Percentiles rank a stretch among this genome's conserved stretches.
These are phyloP conservation scores for Timema cristinae DNA, from an alignment of 2,888 invertebrate species.

Conservation along the genomic window DNA sequence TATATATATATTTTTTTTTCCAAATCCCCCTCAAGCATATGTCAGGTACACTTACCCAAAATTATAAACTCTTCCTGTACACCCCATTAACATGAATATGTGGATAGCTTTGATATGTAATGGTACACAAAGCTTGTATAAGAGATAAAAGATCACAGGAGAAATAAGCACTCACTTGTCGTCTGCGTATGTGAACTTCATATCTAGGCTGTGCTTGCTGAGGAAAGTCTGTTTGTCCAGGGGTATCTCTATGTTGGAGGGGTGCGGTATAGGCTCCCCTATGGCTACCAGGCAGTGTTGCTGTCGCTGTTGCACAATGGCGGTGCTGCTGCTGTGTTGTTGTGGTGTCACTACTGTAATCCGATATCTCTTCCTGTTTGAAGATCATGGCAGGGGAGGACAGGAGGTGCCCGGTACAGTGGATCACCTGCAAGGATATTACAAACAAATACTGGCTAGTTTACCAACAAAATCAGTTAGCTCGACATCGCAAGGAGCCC, in stretches of 20 bases:
- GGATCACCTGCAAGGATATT: conserved; percentile 67
- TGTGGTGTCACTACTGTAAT: conserved; percentile 18
- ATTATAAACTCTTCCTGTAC: too few species aligned
- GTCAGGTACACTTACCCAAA: too few species aligned
- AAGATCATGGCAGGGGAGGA: conserved; percentile 29
- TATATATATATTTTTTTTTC: too few species aligned
- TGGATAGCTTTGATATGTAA: too few species aligned
- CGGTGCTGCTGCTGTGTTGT: conserved; percentile 32
- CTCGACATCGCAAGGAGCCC: too few species aligned
- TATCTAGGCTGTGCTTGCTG: conserved; percentile 86
- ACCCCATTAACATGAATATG: too few species aligned
- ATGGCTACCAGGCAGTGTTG: conserved; percentile 62
- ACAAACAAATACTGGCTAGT: too few species aligned
- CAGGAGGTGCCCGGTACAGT: conserved; percentile 77
- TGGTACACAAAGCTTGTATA: too few species aligned
- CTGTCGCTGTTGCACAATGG: conserved; percentile 38
- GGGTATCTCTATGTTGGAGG: conserved; percentile 88
- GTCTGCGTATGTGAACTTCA: conserved; percentile 93
- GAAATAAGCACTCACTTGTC: conserved; percentile 67
- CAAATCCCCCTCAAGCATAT: too few species aligned
- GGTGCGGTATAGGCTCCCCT: conserved; percentile 80
- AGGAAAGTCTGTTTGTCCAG: conserved; percentile 85
- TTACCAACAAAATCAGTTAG: too few species aligned
- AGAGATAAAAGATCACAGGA: too few species aligned
- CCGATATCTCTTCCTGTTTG: conserved; percentile 24